These are phyloP conservation scores for Acleris sparsana DNA, from an alignment of 2,888 invertebrate genomes.

Conservation along the genomic window DNA sequence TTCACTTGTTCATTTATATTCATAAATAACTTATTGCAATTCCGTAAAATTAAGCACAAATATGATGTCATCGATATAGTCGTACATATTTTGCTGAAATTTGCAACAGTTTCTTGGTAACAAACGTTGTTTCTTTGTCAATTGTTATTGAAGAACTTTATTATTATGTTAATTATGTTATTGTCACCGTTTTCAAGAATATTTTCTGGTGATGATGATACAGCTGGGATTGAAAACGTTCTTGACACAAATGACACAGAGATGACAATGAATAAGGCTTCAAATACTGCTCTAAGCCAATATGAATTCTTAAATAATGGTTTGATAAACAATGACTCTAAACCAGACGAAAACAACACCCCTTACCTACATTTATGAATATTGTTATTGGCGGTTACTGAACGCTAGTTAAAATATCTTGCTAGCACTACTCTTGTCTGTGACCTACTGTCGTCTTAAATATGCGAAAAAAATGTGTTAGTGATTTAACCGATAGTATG, in stretches of 20 bases:
- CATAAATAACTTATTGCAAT: constrained; percentile 18
- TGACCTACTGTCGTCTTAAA: no score
- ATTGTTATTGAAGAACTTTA: constrained; percentile 29
- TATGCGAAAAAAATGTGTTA: no score
- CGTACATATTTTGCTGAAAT: constrained; percentile 15
- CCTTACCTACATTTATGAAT: no score
- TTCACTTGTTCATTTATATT: constrained; percentile 7
- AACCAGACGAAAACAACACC: no score
- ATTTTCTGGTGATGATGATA: constrained; percentile 11
- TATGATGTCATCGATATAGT: constrained; percentile 25
- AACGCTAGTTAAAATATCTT: no score
- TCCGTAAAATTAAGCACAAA: constrained; percentile 23
- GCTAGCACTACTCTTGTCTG: no score
- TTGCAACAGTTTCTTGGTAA: constrained; percentile 24
- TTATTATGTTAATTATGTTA: constrained; percentile 34
- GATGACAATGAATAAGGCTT: constrained; percentile 1
- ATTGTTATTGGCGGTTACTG: no score
- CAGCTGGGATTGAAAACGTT: constrained; percentile 28
- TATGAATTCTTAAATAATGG: not conserved
- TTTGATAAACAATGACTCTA: no score
- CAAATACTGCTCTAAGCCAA: not conserved
- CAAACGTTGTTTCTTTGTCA: constrained; percentile 30
- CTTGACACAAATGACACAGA: constrained; percentile 23
- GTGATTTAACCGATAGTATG: no score
- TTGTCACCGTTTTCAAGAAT: constrained; percentile 30